Evolutionary conservation across 2,113 vertebrate species (phyloP).

Genomic region (Aldabrachelys gigantea): DNA sequence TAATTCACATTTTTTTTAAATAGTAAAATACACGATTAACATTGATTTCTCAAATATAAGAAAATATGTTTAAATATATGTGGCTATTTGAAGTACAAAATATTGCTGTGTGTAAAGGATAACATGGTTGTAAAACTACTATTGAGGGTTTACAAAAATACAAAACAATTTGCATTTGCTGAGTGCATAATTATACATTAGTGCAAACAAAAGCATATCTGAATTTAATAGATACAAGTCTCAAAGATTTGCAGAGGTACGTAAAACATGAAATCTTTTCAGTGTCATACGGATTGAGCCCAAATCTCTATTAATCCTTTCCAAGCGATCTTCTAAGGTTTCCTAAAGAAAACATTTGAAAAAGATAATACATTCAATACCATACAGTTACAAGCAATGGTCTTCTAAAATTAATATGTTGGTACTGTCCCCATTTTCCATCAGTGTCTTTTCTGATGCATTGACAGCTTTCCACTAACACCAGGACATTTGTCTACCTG

Average conservation of each 20-base stretch:
- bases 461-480: background rate
- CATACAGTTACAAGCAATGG: background rate
- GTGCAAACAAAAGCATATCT: constrained; percentile 75
- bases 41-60: constrained; percentile 75
- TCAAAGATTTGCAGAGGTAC: constrained; percentile 91
- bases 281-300: constrained; percentile 95
- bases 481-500: background rate
- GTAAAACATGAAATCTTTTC: constrained; percentile 93
- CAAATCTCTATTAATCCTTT: constrained; percentile 89
- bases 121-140: constrained; percentile 76
- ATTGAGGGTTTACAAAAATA: constrained; percentile 77
- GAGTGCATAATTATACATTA: constrained; percentile 77
- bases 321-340: constrained; percentile 93
- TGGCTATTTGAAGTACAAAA: constrained; percentile 81
- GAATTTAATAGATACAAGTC: constrained; percentile 66
- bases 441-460: background rate
- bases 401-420: background rate
- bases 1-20: constrained; percentile 77
- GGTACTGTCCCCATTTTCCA: background rate
- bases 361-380: background rate
- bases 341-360: constrained; percentile 78
- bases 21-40: constrained; percentile 82
- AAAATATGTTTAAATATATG: constrained; percentile 83
- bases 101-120: constrained; percentile 77
- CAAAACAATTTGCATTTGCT: constrained; percentile 78